Conservation (phyloP, 2,888 invertebrate species). For the Metopia argyrocephala region DNA sequence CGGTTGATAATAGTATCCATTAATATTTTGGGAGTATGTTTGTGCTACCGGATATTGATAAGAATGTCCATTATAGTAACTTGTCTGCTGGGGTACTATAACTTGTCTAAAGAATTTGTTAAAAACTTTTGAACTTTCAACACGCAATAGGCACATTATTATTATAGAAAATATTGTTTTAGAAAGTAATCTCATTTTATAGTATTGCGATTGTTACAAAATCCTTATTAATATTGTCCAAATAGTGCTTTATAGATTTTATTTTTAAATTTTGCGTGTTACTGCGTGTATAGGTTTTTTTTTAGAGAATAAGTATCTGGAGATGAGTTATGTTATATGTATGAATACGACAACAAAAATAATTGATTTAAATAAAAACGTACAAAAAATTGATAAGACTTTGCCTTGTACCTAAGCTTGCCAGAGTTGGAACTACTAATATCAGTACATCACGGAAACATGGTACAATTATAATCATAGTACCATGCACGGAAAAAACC, state of each 20-base stretch:
- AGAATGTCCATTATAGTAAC: constrained; percentile 61
- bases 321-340: neutral
- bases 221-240: constrained; percentile 22
- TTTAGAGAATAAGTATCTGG: neutral
- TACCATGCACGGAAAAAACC: no score
- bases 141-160: neutral
- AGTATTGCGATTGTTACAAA: constrained; percentile 6
- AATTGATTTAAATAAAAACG: neutral
- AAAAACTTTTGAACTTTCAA: constrained; percentile 4
- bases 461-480: no score
- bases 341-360: neutral
- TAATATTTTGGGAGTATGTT: constrained; percentile 41
- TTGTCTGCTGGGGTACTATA: constrained; percentile 23
- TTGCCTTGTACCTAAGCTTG: constrained; percentile 52
- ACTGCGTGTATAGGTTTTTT: neutral
- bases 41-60: constrained; percentile 51
- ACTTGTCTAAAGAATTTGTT: constrained; percentile 17
- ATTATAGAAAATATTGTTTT: constrained; percentile 20
- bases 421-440: no score
- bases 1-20: constrained; percentile 50
- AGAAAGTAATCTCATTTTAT: constrained; percentile 36
- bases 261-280: constrained; percentile 7
- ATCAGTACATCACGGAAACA: no score
- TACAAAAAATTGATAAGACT: constrained; percentile 35
- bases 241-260: neutral